A percentile compares a stretch with the other conserved stretches of the same genome.
Conservation (phyloP, 30 jellyfish, hydroid and myxozoan genomes). For the Hydractinia symbiolongicarpus region DNA sequence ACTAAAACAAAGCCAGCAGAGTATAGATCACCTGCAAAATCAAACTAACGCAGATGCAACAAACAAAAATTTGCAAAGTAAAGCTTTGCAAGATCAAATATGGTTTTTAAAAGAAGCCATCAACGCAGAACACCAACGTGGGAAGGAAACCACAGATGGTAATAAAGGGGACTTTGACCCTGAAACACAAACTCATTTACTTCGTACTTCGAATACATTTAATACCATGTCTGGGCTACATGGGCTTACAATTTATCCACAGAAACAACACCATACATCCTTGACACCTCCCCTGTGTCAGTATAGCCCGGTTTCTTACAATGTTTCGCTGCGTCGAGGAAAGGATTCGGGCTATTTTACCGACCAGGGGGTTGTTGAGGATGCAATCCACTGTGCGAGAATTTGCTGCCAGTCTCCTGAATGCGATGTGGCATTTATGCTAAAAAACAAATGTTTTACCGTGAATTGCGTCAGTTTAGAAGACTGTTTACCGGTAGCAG, state of each 20-base stretch:
- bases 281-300: conserved; percentile 93
- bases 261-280: conserved; percentile 4
- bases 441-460: conserved; percentile 73
- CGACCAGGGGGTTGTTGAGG: conserved; percentile 88
- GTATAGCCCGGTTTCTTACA: conserved; percentile 99
- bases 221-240: conserved; percentile 48
- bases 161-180: too few relatives aligned
- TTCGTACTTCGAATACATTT: conserved; percentile 5
- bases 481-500: conserved; percentile 57
- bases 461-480: conserved; percentile 59
- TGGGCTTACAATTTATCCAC: conserved; percentile 18
- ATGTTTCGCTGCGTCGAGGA: conserved; percentile 99
- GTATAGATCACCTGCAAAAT: too few relatives aligned
- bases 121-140: too few relatives aligned
- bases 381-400: conserved; percentile 61
- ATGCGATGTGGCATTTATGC: conserved; percentile 99
- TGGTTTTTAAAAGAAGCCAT: too few relatives aligned
- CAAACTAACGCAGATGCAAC: too few relatives aligned
- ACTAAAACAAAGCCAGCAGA: too few relatives aligned
- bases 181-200: background rate
- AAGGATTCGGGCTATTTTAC: conserved; percentile 97
- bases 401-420: conserved; percentile 79
- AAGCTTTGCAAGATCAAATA: too few relatives aligned
- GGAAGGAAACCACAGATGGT: too few relatives aligned
- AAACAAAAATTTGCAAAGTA: too few relatives aligned